Evolutionary conservation across 64 coral and sea anemone species (phyloP), one percentile per base, ranked within the genome.

Genomic region (Actinia tenebrosa): DNA sequence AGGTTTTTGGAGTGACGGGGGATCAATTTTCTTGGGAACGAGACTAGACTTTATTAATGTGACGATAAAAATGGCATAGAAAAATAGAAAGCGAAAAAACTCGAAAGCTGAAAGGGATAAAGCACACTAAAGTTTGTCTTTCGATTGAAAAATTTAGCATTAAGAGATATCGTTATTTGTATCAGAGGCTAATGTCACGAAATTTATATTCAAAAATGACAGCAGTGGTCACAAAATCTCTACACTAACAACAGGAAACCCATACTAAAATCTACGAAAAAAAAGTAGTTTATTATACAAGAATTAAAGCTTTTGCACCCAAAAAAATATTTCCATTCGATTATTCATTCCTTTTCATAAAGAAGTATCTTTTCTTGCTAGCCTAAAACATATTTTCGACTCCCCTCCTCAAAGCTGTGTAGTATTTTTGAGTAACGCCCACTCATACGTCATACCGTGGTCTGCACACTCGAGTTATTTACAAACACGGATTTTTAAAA

Each of bases 11-110:
- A 27, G n/a, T 75, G 69, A 27, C 69, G 69, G 69, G 27, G 25
- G 69, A 75, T 75, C 69, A 75, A 30, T 75, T 75, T 75, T 75
- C 69, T 75, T 42, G 69, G 14, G 20, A 75, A 75, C 69, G 69
- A 75, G 69, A 75, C 69, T 75, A 42, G 25, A 14, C 14, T 75
- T 75, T 75, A 42, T 75, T 30, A 26, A 75, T 75, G 10, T 75
- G 69, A 13, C n/a, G 25, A 75, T 42, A 75, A 75, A 75, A 75
- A 75, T 10, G 69, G 18, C 17, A 23, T 2, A 2, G n/a, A 23
- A 42, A 75, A 30, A 75, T 30, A 75, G 69, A 42, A 75, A 75
- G 25, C 13, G 69, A 75, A 75, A 58, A 37, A 42, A 42, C 13
- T 75, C 23, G 10, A 2, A 10, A 4, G 69, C 69, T 75, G 69